phyloP scores from a whole-genome alignment of 2,888 invertebrate genomes.

The Pseudococcus jackbeardsleyi region DNA sequence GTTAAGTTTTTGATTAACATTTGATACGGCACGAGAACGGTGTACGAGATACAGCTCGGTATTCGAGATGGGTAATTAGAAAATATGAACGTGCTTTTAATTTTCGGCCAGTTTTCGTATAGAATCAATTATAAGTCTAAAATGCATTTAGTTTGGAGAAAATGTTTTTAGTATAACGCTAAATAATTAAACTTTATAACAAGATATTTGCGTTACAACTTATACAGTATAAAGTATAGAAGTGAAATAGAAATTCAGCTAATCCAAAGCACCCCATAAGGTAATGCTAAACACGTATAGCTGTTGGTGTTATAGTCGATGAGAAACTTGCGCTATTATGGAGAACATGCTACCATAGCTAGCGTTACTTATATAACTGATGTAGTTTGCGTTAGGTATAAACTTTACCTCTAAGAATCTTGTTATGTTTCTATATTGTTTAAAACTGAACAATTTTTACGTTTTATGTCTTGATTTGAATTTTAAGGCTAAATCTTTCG shows the following conservation, averaged over 20 bases:
- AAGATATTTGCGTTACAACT: slow-evolving; percentile 44
- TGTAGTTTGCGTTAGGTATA: slow-evolving; percentile 23
- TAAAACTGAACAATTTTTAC: slow-evolving; percentile 10
- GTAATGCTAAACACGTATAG: slow-evolving; percentile 38
- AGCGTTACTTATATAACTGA: slow-evolving; percentile 17
- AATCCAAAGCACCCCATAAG: slow-evolving; percentile 33
- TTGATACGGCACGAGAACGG: not conserved
- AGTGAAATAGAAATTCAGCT: slow-evolving; percentile 40
- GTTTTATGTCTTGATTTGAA: slow-evolving; percentile 3
- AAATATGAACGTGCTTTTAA: slow-evolving; percentile 29
- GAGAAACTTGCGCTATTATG: slow-evolving; percentile 31
- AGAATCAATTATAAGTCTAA: slow-evolving; percentile 27
- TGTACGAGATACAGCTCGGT: not conserved
- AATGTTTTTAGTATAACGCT: slow-evolving; percentile 28
- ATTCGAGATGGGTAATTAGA: not conserved
- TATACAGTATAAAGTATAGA: slow-evolving; percentile 27
- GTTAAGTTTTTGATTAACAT: slow-evolving; percentile 1
- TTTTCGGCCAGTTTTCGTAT: not conserved
- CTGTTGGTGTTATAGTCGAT: slow-evolving; percentile 44
- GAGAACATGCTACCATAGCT: slow-evolving; percentile 20
- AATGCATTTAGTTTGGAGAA: slow-evolving; percentile 14
- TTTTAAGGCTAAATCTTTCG: slow-evolving; percentile 1
- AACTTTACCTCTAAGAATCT: slow-evolving; percentile 20
- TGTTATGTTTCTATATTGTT: slow-evolving; percentile 24
- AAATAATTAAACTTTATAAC: slow-evolving; percentile 44